Conservation (phyloP, 2,797 vertebrate species). For the Phoeniculus purpureus region DNA sequence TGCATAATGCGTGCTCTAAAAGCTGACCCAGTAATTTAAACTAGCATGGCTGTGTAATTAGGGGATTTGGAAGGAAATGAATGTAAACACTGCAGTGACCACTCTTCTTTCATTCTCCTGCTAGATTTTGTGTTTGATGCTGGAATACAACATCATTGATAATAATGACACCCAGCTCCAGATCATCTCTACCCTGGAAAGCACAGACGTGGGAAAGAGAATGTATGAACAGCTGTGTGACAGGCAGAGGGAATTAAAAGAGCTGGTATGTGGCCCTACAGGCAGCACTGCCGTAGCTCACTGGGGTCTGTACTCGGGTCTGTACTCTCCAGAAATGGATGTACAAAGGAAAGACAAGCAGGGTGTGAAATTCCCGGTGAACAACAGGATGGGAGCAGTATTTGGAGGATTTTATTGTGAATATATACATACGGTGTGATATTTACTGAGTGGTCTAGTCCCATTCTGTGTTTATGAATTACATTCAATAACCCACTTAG, state of each 20-base stretch:
- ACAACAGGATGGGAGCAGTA: slow-evolving; percentile 58
- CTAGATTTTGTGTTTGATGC: slow-evolving; percentile 97
- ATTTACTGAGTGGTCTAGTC: slow-evolving; percentile 36
- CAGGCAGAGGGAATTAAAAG: slow-evolving; percentile 95
- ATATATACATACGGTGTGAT: slow-evolving; percentile 3
- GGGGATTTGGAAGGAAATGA: neutral
- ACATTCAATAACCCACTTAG: slow-evolving; percentile 39
- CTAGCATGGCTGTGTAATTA: neutral
- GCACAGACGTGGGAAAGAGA: slow-evolving; percentile 92
- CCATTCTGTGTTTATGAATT: slow-evolving; percentile 38
- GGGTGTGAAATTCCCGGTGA: slow-evolving; percentile 65
- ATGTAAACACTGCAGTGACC: neutral
- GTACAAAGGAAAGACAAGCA: slow-evolving; percentile 22
- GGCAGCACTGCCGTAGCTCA: neutral
- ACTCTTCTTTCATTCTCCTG: neutral
- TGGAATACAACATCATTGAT: slow-evolving; percentile 99
- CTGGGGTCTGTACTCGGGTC: slow-evolving; percentile 8
- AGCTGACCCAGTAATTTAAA: neutral
- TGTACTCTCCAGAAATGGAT: slow-evolving; percentile 36
- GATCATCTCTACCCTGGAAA: slow-evolving; percentile 99
- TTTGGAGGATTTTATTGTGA: slow-evolving; percentile 10
- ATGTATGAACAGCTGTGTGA: slow-evolving; percentile 99
- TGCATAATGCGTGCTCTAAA: neutral
- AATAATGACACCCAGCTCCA: slow-evolving; percentile 99
- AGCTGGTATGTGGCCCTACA: slow-evolving; percentile 87